These are phyloP conservation scores for Alectura lathami DNA, from an alignment of 2,113 vertebrate species.

Conservation along the genomic window DNA sequence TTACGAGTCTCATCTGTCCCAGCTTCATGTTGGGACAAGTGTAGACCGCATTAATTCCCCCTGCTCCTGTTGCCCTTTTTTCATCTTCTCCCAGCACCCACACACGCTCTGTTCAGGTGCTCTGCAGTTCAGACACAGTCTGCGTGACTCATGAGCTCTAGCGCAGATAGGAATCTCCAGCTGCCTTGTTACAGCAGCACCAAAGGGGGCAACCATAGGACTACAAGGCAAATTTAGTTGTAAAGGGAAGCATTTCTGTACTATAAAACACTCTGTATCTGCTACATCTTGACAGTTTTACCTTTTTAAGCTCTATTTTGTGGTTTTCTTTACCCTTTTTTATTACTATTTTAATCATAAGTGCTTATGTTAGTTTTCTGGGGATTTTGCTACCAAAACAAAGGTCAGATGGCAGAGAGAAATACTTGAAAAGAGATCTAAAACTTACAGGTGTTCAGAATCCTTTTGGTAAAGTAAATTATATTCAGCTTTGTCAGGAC, in stretches of 20 bases:
- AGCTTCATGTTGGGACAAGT: slow-evolving; percentile 4
- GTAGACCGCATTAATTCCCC: not conserved
- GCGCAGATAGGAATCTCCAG: not conserved
- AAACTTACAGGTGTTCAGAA: not conserved
- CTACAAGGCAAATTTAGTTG: not conserved
- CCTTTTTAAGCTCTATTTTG: not conserved
- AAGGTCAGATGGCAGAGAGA: not conserved
- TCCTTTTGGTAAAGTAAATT: not conserved
- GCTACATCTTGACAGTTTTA: not conserved
- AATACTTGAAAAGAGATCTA: not conserved
- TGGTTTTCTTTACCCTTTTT: not conserved
- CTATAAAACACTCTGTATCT: not conserved
- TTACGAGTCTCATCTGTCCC: not conserved
- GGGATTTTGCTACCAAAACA: not conserved
- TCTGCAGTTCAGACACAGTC: not conserved
- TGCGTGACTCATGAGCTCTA: not conserved
- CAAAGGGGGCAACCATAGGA: not conserved
- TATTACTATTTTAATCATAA: not conserved
- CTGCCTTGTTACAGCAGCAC: not conserved
- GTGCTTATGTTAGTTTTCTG: not conserved
- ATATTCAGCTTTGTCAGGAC: not conserved
- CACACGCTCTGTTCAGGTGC: not conserved
- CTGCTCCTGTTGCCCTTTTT: not conserved
- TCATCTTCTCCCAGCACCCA: not conserved
- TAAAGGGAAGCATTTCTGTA: not conserved